Base-by-base conservation (phyloP, 2,888 invertebrate genomes). In the Peribatodes rhomboidaria region DNA sequence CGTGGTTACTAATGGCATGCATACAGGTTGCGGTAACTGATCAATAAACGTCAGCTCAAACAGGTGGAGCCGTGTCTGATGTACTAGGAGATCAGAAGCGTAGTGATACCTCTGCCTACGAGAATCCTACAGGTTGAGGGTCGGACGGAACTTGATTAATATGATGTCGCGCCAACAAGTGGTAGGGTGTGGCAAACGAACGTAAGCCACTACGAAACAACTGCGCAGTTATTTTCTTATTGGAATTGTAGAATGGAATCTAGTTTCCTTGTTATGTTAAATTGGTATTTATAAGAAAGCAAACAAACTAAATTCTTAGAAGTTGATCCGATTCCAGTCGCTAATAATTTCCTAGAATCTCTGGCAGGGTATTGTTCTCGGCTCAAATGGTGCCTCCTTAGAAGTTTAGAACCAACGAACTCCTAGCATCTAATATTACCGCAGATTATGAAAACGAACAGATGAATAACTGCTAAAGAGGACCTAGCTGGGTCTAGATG, bases 311-410 rank as follows among this genome's bases (percentile, higher is more conserved):
- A 53, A 41, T 67, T 62, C 61, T 46, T 46, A 57, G 42, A 69
- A 65, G 9, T 50, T 50, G 44, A 61, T 65, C 52, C 20, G 65
- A 61, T 58, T 58, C 41, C 8, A 22, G 18, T 7, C 31, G n/a
- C 47, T 65, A 62, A 57, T 44, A 62, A 54, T 44, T 68, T 67
- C 67, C 27, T 58, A 46, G 57, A 54, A 62, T 33, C 14, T 10
- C 39, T 13, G 41, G 37, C 33, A 27, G 27, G n/a, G 59, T 27
- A 61, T 52, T 54, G 50, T 62, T 53, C 50, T 27, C 54, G 46
- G 62, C 47, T 67, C 62, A 67, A 55, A 41, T 61, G 57, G 37
- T 20, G 18, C 20, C n/a, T n/a, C n/a, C n/a, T n/a, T n/a, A n/a
- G n/a, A n/a, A n/a, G n/a, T n/a, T n/a, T n/a, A n/a, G n/a, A n/a